Evolutionary conservation across 2,113 vertebrate genomes (phyloP), one percentile per base, ranked within the genome.

Genomic region (Paratilapia polleni): DNA sequence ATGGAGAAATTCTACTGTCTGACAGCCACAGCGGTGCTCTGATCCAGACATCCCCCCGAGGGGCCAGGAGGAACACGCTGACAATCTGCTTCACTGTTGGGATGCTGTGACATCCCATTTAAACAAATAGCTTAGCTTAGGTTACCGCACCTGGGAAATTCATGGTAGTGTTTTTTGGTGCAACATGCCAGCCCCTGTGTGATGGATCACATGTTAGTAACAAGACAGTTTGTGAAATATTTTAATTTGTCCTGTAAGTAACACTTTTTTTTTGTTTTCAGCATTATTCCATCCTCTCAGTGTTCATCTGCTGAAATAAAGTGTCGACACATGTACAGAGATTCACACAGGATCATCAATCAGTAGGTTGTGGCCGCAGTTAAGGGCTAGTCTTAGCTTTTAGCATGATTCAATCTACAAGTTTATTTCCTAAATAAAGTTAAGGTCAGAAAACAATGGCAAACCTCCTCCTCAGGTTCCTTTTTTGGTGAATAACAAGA

Each of bases 41-140:
- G 91, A 94, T 93, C 91, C 87, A 90, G 86, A 87, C 88, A 76
- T 90, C 88, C 84, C 92, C 87, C 89, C 6, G 63, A 89, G 92
- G 91, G 88, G 80, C 90, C 86, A 60, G 81, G 82, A 78, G 85
- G 59, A 94, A 91, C 87, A 93, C 78, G 87, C 89, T 86, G 90
- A 93, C 91, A 93, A 93, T 92, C 88, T 91, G 89, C 93, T 89
- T 86, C 43, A 81, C 91, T 88, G 90, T 93, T n/a, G n/a, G n/a
- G n/a, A n/a, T n/a, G n/a, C 92, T 91, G 82, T 91, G 91, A 89
- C 93, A 89, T 93, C 86, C 90, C 88, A 91, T 94, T 93, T 90
- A 93, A 94, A 93, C 91, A 93, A 95, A 95, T 91, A 88, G 93
- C 91, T 89, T 61, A 89, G 83, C 87, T 88, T 87, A 80, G 87